These are phyloP conservation scores for Pilophorus perplexus DNA, from an alignment of 2,888 invertebrate genomes.

Conservation along the genomic window DNA sequence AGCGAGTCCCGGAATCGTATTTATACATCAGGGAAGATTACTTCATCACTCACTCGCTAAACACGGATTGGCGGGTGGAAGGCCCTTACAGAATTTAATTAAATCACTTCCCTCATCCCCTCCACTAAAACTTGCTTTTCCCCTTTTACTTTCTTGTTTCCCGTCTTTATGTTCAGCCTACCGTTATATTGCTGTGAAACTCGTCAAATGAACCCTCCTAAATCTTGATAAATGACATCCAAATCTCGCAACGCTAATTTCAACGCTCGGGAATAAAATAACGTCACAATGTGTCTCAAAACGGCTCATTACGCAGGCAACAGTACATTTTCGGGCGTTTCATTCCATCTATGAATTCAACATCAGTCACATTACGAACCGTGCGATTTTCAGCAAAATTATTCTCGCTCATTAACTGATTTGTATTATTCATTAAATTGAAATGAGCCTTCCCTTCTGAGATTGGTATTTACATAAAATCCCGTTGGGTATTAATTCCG, in stretches of 20 bases:
- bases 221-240: constrained; percentile 11
- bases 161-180: not conserved
- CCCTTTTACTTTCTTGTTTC: constrained; percentile 5
- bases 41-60: constrained; percentile 35
- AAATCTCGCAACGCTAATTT: constrained; percentile 5
- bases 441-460: too few relatives aligned
- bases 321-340: too few relatives aligned
- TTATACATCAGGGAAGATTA: constrained; percentile 35
- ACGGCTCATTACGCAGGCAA: too few relatives aligned
- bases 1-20: constrained; percentile 21
- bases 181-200: constrained; percentile 1
- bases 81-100: constrained; percentile 35
- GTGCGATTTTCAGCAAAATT: too few relatives aligned
- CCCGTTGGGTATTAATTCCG: too few relatives aligned
- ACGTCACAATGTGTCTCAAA: too few relatives aligned
- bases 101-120: constrained; percentile 26
- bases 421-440: too few relatives aligned
- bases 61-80: constrained; percentile 20
- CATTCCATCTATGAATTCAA: too few relatives aligned
- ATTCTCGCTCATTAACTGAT: too few relatives aligned
- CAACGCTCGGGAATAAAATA: too few relatives aligned
- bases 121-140: not conserved
- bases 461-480: too few relatives aligned
- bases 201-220: constrained; percentile 13
- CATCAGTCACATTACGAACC: too few relatives aligned